A percentile compares a stretch with the other conserved stretches of the same genome.
Evolutionary conservation across 2,113 vertebrate species (phyloP).

Genomic region (Pseudopipra pipra): DNA sequence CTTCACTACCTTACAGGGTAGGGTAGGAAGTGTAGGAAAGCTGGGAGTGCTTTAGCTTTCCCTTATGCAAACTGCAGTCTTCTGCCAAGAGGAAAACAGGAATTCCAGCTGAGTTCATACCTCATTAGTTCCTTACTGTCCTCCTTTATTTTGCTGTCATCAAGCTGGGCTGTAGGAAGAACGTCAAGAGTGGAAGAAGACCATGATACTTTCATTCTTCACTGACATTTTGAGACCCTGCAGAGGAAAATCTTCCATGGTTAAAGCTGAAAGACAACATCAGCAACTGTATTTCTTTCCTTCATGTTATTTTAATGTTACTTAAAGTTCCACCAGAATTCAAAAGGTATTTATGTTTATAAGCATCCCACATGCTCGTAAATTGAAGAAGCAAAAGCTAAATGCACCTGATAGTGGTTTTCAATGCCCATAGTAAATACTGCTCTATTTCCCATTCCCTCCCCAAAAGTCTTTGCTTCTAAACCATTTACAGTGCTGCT

Average conservation of each 20-base stretch:
- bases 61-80: not conserved
- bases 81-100: not conserved
- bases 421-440: not conserved
- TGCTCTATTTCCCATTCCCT: not conserved
- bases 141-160: not conserved
- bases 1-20: not conserved
- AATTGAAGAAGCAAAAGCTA: not conserved
- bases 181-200: not conserved
- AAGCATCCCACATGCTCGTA: not conserved
- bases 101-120: not conserved
- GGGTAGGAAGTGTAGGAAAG: not conserved
- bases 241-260: not conserved
- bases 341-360: not conserved
- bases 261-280: not conserved
- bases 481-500: slow-evolving; percentile 30
- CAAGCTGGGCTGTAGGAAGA: not conserved
- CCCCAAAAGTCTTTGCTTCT: slow-evolving; percentile 22
- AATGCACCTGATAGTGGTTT: not conserved
- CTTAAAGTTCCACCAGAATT: not conserved
- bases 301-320: not conserved
- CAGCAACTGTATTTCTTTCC: not conserved
- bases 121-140: not conserved
- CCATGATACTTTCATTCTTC: not conserved
- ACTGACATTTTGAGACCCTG: not conserved
- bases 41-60: not conserved